These are phyloP conservation scores for Orbicella faveolata DNA, from an alignment of 64 coral and sea anemone genomes.

Conservation along the genomic window DNA sequence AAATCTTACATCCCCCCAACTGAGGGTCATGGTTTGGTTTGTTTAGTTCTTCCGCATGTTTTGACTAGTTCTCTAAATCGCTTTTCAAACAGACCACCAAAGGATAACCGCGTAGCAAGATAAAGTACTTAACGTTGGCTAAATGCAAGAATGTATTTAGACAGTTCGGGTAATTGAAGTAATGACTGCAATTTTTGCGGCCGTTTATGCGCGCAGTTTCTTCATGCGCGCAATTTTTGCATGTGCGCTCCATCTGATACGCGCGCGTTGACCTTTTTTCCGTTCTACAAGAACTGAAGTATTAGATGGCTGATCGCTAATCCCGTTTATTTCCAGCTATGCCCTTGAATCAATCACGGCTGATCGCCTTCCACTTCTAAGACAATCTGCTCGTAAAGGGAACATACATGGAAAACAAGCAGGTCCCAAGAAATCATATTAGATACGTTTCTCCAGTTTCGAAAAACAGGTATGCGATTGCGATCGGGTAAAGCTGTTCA, in stretches of 20 bases:
- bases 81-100: constrained; percentile 52
- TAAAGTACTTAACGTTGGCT: neutral
- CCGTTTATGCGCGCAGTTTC: neutral
- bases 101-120: neutral
- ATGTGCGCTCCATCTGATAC: neutral
- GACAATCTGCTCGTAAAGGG: neutral
- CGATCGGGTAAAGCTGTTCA: neutral
- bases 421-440: neutral
- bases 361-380: neutral
- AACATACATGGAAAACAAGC: neutral
- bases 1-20: constrained; percentile 3
- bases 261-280: neutral
- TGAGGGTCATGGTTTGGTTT: constrained; percentile 28
- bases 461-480: neutral
- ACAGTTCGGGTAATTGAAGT: neutral
- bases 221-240: neutral
- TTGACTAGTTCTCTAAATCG: constrained; percentile 23
- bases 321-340: neutral
- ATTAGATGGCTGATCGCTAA: neutral
- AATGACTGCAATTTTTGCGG: neutral
- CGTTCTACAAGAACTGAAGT: neutral
- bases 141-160: neutral
- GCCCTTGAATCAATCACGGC: neutral
- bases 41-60: constrained; percentile 38
- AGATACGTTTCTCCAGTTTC: neutral